Conservation (phyloP, 2,113 vertebrate species). For the Zosterops hypoxanthus region DNA sequence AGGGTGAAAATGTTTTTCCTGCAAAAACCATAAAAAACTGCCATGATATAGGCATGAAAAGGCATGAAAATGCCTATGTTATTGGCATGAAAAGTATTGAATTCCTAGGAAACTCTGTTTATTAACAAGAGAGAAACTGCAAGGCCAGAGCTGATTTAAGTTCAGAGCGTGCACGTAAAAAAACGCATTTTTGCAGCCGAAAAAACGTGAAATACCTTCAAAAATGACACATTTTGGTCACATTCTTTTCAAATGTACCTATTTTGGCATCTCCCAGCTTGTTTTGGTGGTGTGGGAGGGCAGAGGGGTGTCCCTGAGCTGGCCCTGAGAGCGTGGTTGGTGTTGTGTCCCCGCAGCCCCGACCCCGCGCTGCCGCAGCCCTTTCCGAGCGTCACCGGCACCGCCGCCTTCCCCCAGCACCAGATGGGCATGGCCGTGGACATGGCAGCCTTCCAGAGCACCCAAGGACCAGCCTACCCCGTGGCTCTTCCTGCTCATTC, state of each 20-base stretch:
- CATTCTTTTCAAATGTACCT: accelerated
- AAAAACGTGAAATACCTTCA: neutral
- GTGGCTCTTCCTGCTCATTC: conserved; percentile 78
- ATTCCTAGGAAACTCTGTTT: neutral
- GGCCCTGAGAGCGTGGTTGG: neutral
- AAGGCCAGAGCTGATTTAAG: neutral
- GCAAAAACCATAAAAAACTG: neutral
- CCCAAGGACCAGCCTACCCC: conserved; percentile 76
- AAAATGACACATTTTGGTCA: accelerated
- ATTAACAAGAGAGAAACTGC: neutral
- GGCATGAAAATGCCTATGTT: too few species aligned
- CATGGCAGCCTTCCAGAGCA: conserved; percentile 85
- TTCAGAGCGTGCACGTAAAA: too few species aligned
- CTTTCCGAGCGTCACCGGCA: neutral
- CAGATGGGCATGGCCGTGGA: conserved; percentile 82
- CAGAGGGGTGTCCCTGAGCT: neutral
- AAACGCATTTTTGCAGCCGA: accelerated
- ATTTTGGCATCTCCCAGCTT: accelerated
- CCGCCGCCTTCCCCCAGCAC: conserved; percentile 73
- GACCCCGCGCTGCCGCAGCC: neutral
- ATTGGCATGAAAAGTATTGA: neutral
- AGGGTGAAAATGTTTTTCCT: accelerated
- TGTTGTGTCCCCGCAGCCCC: neutral
- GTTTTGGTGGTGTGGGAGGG: accelerated
- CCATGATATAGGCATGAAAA: accelerated